Conservation (phyloP, 2,888 invertebrate genomes). For the Agrotis clavis region DNA sequence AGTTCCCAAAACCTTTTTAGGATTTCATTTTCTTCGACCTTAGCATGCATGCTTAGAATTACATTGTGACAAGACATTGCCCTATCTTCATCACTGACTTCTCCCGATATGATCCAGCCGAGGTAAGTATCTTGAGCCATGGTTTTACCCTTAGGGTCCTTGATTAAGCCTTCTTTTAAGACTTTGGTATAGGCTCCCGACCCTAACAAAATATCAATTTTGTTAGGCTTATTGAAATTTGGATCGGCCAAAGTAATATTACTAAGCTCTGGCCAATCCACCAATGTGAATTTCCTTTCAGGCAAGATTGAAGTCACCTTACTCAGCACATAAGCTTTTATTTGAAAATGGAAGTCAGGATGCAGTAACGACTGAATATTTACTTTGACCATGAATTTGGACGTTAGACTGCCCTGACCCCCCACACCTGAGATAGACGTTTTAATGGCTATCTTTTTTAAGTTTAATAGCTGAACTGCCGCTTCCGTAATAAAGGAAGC, state of each 20-base stretch:
- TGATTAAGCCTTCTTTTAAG: no score
- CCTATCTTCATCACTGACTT: neutral
- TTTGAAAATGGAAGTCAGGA: no score
- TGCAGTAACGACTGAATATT: no score
- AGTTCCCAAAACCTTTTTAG: no score
- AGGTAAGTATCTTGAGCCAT: slow-evolving; percentile 4
- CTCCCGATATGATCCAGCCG: slow-evolving; percentile 1
- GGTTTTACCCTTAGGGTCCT: neutral
- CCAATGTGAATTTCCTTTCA: neutral
- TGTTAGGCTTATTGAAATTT: no score
- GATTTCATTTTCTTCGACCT: neutral
- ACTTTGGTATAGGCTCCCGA: no score
- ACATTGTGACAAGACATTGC: neutral
- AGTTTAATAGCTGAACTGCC: neutral
- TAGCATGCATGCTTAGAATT: neutral
- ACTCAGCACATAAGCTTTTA: no score
- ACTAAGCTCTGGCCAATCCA: no score
- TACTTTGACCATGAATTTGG: no score
- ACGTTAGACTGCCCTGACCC: neutral
- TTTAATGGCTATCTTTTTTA: neutral
- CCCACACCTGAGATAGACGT: neutral
- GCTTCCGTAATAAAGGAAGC: neutral
- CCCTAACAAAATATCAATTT: no score
- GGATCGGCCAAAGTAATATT: no score
- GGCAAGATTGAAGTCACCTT: no score